These are phyloP conservation scores for Ditula angustiorana DNA, from an alignment of 2,888 invertebrate genomes.

Conservation along the genomic window DNA sequence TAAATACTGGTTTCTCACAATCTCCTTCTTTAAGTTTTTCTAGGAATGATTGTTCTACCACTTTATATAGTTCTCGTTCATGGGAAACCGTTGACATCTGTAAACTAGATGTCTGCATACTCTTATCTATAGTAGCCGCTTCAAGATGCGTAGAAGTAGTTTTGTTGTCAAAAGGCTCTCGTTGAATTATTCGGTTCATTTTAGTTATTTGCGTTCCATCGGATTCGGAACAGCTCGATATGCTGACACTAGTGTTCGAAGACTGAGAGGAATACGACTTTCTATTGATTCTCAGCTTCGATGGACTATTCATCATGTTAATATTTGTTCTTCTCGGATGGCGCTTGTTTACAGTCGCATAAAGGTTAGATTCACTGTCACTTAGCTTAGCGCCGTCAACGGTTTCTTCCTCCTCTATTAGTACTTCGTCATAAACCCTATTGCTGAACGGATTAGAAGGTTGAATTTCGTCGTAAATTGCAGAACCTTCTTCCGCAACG, in stretches of 20 bases:
- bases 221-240: slow-evolving; percentile 84
- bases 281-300: slow-evolving; percentile 69
- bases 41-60: slow-evolving; percentile 89
- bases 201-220: slow-evolving; percentile 82
- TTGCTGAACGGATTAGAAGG: slow-evolving; percentile 64
- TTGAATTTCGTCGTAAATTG: slow-evolving; percentile 75
- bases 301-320: slow-evolving; percentile 82
- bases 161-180: slow-evolving; percentile 74
- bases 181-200: slow-evolving; percentile 72
- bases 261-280: slow-evolving; percentile 81
- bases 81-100: slow-evolving; percentile 66
- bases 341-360: slow-evolving; percentile 80
- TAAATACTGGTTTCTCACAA: slow-evolving; percentile 92
- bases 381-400: slow-evolving; percentile 74
- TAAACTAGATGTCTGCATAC: slow-evolving; percentile 90
- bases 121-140: slow-evolving; percentile 87
- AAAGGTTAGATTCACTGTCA: slow-evolving; percentile 75
- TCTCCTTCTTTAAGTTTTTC: slow-evolving; percentile 88
- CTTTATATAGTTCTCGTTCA: slow-evolving; percentile 83
- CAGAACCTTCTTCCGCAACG: slow-evolving; percentile 72
- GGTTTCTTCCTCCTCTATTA: slow-evolving; percentile 78
- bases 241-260: slow-evolving; percentile 81
- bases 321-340: slow-evolving; percentile 78
- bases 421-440: slow-evolving; percentile 78
- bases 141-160: slow-evolving; percentile 83